A percentile compares a stretch with the other conserved stretches of the same genome.
Conservation (phyloP, 2,797 vertebrate species). For the Argentina silus region DNA sequence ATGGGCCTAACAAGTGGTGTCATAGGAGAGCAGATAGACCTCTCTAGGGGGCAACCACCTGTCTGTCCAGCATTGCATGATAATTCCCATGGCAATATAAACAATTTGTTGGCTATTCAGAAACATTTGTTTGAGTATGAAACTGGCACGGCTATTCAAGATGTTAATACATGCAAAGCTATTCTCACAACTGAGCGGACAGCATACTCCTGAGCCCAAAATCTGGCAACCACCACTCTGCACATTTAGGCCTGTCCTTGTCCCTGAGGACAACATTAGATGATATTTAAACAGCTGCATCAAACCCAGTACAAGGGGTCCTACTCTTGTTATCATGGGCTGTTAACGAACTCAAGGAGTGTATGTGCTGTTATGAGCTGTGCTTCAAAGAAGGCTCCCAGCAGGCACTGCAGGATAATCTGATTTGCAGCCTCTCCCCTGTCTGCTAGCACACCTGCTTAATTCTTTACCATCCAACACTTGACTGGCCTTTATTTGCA, state of each 20-base stretch:
- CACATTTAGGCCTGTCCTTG: conserved; percentile 52
- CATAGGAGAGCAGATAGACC: conserved; percentile 26
- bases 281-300: conserved; percentile 68
- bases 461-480: conserved; percentile 56
- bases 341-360: conserved; percentile 50
- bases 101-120: conserved; percentile 59
- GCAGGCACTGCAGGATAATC: conserved; percentile 66
- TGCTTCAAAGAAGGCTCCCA: conserved; percentile 59
- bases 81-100: conserved; percentile 47
- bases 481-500: conserved; percentile 73
- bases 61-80: conserved; percentile 9
- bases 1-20: neutral
- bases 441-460: conserved; percentile 60
- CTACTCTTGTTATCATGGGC: conserved; percentile 68
- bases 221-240: conserved; percentile 46
- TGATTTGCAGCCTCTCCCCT: conserved; percentile 61
- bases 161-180: conserved; percentile 63
- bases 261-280: conserved; percentile 69
- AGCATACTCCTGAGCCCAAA: conserved; percentile 49
- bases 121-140: conserved; percentile 56
- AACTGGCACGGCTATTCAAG: conserved; percentile 58
- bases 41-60: neutral
- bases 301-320: conserved; percentile 51
- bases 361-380: conserved; percentile 48
- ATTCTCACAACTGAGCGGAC: conserved; percentile 44